Evolutionary conservation across 2,888 invertebrate species (phyloP), one percentile per base, ranked within the genome.

Genomic region (Sinotaia quadrata): DNA sequence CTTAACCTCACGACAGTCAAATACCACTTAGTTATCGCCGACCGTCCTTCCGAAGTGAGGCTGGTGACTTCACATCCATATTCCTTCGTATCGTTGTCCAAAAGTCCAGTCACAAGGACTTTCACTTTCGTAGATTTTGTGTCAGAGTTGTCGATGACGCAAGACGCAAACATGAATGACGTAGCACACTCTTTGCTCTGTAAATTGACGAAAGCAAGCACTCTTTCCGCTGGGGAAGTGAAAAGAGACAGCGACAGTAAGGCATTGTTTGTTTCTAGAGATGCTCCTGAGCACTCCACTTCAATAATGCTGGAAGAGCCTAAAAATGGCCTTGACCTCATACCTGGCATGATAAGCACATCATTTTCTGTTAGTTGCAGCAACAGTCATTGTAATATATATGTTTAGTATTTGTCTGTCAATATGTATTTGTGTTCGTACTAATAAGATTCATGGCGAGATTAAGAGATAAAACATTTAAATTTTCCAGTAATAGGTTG

Each of bases 271-370:
- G 60, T 15, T 33, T 44, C 47, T 47, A 60, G 33, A 18, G 60
- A 33, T 47, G n/a, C 33, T 10, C 60, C 60, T 18, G 47, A 29
- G 29, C 60, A 60, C 33, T 60, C 60, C 47, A 60, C n/a, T 21
- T 60, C 60, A 29, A 60, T 47, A 33, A 60, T 60, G 47, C 31
- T n/a, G 47, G 60, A 24, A 47, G 31, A 33, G 33, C 60, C 60
- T 44, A 47, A 31, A 41, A 60, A 60, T 5, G 60, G 60, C 29
- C 60, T 44, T 24, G 29, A 7, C 10, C 5, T 47, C 60, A 60
- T 29, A 21, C 60, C 60, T 60, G 27, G 10, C 15, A 27, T 5
- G 12, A 52, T n/a, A n/a, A n/a, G n/a, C n/a, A n/a, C n/a, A n/a
- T n/a, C n/a, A n/a, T n/a, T n/a, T n/a, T n/a, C n/a, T n/a, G n/a